phyloP scores from a whole-genome alignment of 2,113 vertebrate species.

The Stigmatopora nigra region DNA sequence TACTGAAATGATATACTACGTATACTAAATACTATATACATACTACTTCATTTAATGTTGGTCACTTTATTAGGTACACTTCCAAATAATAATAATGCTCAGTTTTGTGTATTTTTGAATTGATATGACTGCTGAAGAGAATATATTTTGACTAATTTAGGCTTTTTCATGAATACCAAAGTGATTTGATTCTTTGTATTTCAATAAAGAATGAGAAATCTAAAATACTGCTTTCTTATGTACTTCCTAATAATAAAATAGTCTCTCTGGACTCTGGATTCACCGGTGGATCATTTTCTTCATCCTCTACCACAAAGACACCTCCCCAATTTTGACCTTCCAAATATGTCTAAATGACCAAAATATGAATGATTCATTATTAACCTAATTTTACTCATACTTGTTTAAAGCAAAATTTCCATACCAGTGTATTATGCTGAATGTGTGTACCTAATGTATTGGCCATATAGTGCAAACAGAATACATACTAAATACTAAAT shows the following conservation, averaged over 20 bases:
- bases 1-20: too few species aligned
- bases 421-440: background rate
- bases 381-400: background rate
- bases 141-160: too few species aligned
- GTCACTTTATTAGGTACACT: background rate
- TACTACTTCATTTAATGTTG: too few species aligned
- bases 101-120: background rate
- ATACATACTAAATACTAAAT: background rate
- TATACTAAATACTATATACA: background rate
- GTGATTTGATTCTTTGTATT: too few species aligned
- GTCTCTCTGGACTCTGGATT: too few species aligned
- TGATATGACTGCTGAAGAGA: background rate
- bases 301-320: background rate
- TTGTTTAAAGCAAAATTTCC: background rate
- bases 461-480: background rate
- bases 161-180: too few species aligned
- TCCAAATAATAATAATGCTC: background rate
- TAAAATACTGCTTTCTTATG: too few species aligned
- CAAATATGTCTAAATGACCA: background rate
- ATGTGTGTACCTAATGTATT: background rate
- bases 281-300: background rate
- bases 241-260: too few species aligned
- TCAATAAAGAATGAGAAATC: too few species aligned
- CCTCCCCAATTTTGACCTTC: background rate
- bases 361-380: background rate